Evolutionary conservation across 2,888 invertebrate species (phyloP).

Genomic region (Torymus texanus): DNA sequence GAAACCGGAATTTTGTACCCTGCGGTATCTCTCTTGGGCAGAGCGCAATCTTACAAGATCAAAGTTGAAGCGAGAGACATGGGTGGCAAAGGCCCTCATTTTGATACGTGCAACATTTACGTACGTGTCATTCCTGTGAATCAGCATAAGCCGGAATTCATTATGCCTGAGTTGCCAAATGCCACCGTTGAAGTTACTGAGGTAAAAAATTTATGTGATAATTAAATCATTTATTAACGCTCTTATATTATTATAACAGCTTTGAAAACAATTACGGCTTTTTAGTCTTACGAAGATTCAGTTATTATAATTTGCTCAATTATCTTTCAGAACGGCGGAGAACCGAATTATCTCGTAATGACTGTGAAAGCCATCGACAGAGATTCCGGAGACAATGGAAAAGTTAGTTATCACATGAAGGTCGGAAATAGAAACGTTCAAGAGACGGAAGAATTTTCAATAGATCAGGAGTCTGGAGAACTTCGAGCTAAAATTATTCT

Average conservation of each 20-base stretch:
- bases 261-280: too few relatives aligned
- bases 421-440: conserved; percentile 85
- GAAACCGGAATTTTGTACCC: conserved; percentile 89
- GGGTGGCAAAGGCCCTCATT: conserved; percentile 81
- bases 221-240: too few relatives aligned
- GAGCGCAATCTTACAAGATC: conserved; percentile 78
- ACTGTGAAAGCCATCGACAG: conserved; percentile 89
- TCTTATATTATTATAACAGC: too few relatives aligned
- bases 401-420: conserved; percentile 89
- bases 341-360: conserved; percentile 85
- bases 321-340: conserved; percentile 81
- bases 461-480: conserved; percentile 87
- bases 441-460: conserved; percentile 88
- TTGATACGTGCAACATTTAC: conserved; percentile 83
- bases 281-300: too few relatives aligned
- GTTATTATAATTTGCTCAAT: too few relatives aligned
- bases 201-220: conserved; percentile 75
- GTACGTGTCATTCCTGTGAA: conserved; percentile 88
- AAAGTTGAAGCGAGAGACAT: conserved; percentile 87
- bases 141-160: conserved; percentile 87
- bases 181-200: conserved; percentile 89
- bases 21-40: conserved; percentile 82
- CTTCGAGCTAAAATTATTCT: conserved; percentile 86
- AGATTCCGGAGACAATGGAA: conserved; percentile 89
- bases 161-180: conserved; percentile 85